Percentiles rank a stretch among this genome's conserved stretches.
Conservation (phyloP, 30 jellyfish, hydroid and myxozoan species). For the Rhopilema esculentum region DNA sequence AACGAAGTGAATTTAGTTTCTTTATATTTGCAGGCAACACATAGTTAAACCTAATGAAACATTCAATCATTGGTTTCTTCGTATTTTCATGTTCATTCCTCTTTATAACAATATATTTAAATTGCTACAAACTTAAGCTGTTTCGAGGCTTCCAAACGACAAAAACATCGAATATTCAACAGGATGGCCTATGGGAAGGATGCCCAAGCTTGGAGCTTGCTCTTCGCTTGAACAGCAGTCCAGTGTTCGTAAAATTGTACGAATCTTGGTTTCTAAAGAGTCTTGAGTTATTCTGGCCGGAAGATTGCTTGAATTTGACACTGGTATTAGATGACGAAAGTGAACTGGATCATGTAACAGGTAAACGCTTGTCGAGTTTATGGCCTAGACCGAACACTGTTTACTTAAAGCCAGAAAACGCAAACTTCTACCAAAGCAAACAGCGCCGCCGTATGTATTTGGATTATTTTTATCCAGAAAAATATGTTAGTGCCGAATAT, state of each 20-base stretch:
- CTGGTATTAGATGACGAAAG: conserved; percentile 64
- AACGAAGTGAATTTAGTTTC: too few relatives aligned
- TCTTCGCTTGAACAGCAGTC: conserved; percentile 50
- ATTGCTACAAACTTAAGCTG: not conserved
- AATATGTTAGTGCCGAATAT: conserved; percentile 50
- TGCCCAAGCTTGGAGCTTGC: conserved; percentile 41
- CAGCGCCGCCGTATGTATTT: conserved; percentile 57
- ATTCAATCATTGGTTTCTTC: not conserved
- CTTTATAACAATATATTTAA: not conserved
- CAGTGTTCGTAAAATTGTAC: conserved; percentile 34
- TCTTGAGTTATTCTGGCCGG: conserved; percentile 66
- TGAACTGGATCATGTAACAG: conserved; percentile 52
- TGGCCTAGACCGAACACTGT: conserved; percentile 63
- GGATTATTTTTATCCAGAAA: conserved; percentile 55
- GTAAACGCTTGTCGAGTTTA: conserved; percentile 24
- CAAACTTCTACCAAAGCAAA: conserved; percentile 12
- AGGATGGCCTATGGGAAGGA: conserved; percentile 13
- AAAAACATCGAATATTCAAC: not conserved
- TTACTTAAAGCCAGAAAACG: conserved; percentile 47
- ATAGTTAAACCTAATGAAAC: not conserved
- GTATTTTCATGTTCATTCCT: too few relatives aligned
- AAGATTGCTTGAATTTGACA: conserved; percentile 20
- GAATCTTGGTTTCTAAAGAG: conserved; percentile 35
- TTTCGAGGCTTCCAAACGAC: not conserved
- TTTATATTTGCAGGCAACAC: not conserved